A percentile compares a stretch with the other conserved stretches of the same genome.
phyloP scores from a whole-genome alignment of 2,797 vertebrate species.

The Emydoidea blandingii region DNA sequence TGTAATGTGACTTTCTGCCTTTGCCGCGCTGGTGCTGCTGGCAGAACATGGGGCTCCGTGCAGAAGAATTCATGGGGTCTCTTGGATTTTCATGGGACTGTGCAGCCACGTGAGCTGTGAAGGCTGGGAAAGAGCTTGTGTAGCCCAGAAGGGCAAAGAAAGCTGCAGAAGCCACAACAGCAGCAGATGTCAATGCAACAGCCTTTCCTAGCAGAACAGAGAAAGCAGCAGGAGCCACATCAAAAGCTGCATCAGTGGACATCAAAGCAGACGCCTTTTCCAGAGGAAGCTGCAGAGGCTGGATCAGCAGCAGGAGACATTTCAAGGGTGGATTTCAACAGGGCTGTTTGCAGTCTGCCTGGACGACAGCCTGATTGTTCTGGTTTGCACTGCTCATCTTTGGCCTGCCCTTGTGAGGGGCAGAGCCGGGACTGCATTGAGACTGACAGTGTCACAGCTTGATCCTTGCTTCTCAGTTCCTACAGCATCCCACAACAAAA shows the following conservation, averaged over 20 bases:
- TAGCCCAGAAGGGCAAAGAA: neutral
- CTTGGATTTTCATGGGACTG: constrained; percentile 1
- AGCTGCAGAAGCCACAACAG: neutral
- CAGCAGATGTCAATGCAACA: neutral
- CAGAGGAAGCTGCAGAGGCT: neutral
- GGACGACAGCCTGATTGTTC: neutral
- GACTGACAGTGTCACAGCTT: neutral
- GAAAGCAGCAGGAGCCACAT: neutral
- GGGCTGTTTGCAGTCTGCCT: neutral
- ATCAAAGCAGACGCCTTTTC: neutral
- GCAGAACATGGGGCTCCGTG: neutral
- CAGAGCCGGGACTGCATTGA: neutral
- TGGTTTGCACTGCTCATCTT: neutral
- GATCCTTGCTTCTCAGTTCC: neutral
- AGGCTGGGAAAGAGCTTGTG: constrained; percentile 1
- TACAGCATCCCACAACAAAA: neutral
- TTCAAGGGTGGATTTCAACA: constrained; percentile 1
- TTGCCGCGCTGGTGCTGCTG: neutral
- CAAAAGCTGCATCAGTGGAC: neutral
- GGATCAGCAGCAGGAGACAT: neutral
- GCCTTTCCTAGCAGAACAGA: fast-evolving
- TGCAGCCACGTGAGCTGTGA: neutral
- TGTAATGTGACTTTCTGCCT: neutral
- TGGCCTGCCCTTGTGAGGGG: neutral
- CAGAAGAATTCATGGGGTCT: neutral